A percentile compares a stretch with the other conserved stretches of the same genome.
Evolutionary conservation across 2,888 invertebrate species (phyloP).

Genomic region (Zhengitettix transpicula): DNA sequence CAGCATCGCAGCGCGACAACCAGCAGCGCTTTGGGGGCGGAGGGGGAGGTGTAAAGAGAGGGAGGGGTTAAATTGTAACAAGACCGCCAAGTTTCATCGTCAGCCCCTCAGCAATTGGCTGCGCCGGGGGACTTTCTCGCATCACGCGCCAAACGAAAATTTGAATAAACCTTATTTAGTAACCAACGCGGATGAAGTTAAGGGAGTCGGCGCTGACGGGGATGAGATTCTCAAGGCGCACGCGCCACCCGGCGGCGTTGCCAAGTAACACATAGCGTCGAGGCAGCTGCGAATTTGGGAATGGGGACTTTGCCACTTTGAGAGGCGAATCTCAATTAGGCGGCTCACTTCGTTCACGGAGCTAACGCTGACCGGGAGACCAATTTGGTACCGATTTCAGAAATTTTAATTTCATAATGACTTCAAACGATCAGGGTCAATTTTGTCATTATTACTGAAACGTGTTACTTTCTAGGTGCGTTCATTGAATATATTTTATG

Average conservation of each 20-base stretch:
- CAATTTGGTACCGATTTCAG: no score
- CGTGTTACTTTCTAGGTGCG: no score
- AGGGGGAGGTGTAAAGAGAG: background rate
- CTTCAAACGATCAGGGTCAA: no score
- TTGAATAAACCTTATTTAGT: slow-evolving; percentile 8
- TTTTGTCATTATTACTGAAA: no score
- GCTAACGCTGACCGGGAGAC: no score
- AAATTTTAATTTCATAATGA: no score
- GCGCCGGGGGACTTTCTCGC: slow-evolving; percentile 5
- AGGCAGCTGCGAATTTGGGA: no score
- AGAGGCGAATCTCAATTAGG: no score
- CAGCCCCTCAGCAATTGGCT: slow-evolving; percentile 4
- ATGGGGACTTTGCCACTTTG: no score
- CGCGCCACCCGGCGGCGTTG: background rate
- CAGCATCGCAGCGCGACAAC: slow-evolving; percentile 2
- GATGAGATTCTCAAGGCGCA: background rate
- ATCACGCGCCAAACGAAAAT: slow-evolving; percentile 2
- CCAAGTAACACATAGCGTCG: no score
- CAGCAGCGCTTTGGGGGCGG: background rate
- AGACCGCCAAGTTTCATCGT: slow-evolving; percentile 4
- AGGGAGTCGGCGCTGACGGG: background rate
- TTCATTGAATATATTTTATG: no score
- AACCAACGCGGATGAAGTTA: slow-evolving; percentile 2
- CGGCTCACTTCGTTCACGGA: no score
- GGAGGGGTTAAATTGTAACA: background rate